Evolutionary conservation across 2,797 vertebrate species (phyloP).

Genomic region (Megalops cyprinoides): DNA sequence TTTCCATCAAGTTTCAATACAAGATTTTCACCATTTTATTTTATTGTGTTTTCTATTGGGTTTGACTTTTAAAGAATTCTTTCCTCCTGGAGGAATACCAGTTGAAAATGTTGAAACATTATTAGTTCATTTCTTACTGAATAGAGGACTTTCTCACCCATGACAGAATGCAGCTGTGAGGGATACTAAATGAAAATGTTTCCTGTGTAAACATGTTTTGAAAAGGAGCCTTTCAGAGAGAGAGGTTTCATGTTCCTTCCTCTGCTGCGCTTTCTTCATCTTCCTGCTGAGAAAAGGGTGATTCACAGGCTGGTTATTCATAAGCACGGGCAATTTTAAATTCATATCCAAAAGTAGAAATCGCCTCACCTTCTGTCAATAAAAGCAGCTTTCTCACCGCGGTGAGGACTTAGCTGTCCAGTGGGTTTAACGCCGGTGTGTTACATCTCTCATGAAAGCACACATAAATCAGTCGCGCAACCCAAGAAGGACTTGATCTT

Average conservation of each 20-base stretch:
- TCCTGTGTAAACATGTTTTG: slow-evolving; percentile 66
- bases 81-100: no score
- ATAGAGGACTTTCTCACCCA: no score
- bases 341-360: slow-evolving; percentile 64
- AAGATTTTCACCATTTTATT: no score
- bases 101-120: no score
- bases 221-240: slow-evolving; percentile 43
- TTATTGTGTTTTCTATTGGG: no score
- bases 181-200: slow-evolving; percentile 53
- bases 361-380: slow-evolving; percentile 59
- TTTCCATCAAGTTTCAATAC: neutral
- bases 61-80: no score
- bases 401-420: slow-evolving; percentile 39
- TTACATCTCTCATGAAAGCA: slow-evolving; percentile 44
- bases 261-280: neutral
- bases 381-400: slow-evolving; percentile 50
- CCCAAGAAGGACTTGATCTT: slow-evolving; percentile 40
- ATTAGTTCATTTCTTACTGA: no score
- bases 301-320: slow-evolving; percentile 68
- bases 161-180: no score
- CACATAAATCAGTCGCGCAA: slow-evolving; percentile 49
- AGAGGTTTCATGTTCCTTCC: slow-evolving; percentile 57
- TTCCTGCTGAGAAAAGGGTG: slow-evolving; percentile 62
- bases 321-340: slow-evolving; percentile 54
- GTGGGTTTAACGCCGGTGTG: slow-evolving; percentile 38